Percentiles rank a stretch among this genome's conserved stretches.
phyloP scores from a whole-genome alignment of 2,113 vertebrate species.

The Aspidoscelis tigris region DNA sequence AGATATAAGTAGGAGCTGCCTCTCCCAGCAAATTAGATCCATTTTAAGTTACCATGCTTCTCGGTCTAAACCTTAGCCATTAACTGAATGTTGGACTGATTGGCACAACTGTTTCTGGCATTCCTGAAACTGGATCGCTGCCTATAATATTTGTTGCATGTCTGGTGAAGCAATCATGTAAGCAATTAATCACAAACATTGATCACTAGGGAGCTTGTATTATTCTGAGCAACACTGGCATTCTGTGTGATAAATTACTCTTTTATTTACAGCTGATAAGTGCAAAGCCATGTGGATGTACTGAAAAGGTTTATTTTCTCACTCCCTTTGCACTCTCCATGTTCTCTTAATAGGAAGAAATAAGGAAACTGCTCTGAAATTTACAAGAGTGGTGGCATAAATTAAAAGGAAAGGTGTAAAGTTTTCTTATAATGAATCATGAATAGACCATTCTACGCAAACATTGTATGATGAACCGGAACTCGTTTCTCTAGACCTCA shows the following conservation, averaged over 20 bases:
- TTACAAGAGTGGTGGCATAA: background rate
- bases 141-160: background rate
- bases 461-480: background rate
- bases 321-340: background rate
- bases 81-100: background rate
- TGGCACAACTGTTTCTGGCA: background rate
- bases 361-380: background rate
- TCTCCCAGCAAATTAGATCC: background rate
- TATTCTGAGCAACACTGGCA: background rate
- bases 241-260: background rate
- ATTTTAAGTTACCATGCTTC: background rate
- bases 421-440: background rate
- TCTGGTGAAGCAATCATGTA: background rate
- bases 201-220: background rate
- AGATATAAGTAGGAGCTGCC: background rate
- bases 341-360: background rate
- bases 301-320: background rate
- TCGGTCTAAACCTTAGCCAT: background rate
- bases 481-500: background rate
- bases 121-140: background rate
- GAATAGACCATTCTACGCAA: background rate
- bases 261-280: background rate
- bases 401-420: background rate
- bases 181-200: background rate
- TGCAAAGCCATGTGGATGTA: background rate